phyloP scores from a whole-genome alignment of 2,113 vertebrate genomes.

The Sceloporus tristichus region DNA sequence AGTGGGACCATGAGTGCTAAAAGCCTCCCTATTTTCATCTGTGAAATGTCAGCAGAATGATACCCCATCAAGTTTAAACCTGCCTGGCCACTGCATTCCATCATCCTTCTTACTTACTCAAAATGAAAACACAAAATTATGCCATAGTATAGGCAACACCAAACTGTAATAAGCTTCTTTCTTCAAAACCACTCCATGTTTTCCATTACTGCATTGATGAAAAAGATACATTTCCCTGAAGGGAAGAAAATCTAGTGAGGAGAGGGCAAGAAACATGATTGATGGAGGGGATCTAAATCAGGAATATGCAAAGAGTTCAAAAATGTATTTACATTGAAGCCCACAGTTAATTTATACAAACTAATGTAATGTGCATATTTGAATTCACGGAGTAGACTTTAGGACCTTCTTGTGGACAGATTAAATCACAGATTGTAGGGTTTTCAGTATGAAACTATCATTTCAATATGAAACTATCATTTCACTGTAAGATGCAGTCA shows the following conservation, averaged over 20 bases:
- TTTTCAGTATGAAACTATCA: neutral
- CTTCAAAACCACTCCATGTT: neutral
- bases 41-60: neutral
- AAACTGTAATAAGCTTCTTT: neutral
- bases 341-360: neutral
- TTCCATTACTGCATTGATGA: neutral
- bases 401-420: neutral
- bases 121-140: neutral
- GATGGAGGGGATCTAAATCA: neutral
- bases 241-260: neutral
- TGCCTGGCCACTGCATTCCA: neutral
- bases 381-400: neutral
- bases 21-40: neutral
- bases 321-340: neutral
- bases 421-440: neutral
- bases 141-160: neutral
- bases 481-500: neutral
- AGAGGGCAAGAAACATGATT: neutral
- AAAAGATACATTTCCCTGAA: neutral
- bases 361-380: neutral
- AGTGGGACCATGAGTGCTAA: neutral
- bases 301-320: neutral
- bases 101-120: neutral
- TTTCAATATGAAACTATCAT: neutral
- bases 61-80: neutral